Evolutionary conservation across 2,888 invertebrate genomes (phyloP), one percentile per base, ranked within the genome.

Genomic region (Hecatera dysodea): DNA sequence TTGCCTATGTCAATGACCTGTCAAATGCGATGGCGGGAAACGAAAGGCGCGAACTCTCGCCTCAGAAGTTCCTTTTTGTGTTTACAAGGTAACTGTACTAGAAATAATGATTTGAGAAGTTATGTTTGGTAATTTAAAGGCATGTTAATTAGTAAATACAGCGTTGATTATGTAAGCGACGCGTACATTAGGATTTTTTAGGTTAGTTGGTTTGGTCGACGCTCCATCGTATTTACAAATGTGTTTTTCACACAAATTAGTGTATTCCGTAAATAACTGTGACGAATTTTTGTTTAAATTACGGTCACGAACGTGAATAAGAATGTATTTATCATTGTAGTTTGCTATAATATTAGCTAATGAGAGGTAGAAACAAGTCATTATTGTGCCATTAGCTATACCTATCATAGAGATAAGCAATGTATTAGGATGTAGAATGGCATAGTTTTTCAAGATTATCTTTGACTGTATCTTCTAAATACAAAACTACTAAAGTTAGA

Each of bases 1-100:
- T 87, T 85, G 86, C 76, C 91, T 90, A 95, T 93, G 95, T 95
- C 95, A 95, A 93, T 95, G 95, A 95, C 95, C 95, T 95, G 95
- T 95, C 95, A 95, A 94, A 93, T 86, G 89, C 89, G 89, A 95
- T 95, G 95, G 96, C 96, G 95, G 95, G 95, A 96, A 96, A 95
- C 85, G 83, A 84, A 89, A 90, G 88, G 87, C 89, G 83, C 85
- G 80, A 66, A 84, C 75, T 78, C 76, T 84, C 67, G 80, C 82
- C 70, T 62, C 76, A 80, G 59, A 78, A 78, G 77, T 75, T 81
- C 68, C 75, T 84, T 87, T 80, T 80, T 75, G 75, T 87, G 77
- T 87, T 86, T 83, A 72, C 72, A 67, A 73, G 62, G 33, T 85
- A 84, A 81, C 80, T 86, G 84, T 83, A 81, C 72, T 56, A 56